phyloP scores from a whole-genome alignment of 2,113 vertebrate species.

The Engraulis encrasicolus region DNA sequence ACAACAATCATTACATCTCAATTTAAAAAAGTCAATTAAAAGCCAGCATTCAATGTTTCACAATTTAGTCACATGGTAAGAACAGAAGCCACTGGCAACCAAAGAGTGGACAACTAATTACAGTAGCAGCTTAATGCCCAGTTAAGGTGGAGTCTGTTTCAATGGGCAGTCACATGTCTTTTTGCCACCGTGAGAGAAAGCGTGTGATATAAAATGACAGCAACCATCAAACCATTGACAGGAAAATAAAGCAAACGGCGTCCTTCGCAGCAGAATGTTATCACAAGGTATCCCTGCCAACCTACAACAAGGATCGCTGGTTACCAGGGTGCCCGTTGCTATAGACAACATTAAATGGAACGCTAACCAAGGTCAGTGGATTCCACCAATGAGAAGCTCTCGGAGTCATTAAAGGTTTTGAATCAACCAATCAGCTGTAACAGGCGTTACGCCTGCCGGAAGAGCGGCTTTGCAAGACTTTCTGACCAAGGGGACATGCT shows the following conservation, averaged over 20 bases:
- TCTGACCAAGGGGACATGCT: conserved; percentile 28
- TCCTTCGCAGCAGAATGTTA: conserved; percentile 3
- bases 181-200: neutral
- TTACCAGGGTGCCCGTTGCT: conserved; percentile 48
- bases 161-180: too few species aligned
- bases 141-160: neutral
- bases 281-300: conserved; percentile 26
- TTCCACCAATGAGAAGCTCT: conserved; percentile 47
- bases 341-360: conserved; percentile 20
- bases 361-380: neutral
- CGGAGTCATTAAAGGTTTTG: conserved; percentile 33
- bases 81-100: neutral
- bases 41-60: neutral
- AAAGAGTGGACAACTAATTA: neutral
- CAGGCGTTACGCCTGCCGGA: conserved; percentile 45
- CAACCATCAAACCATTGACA: neutral
- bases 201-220: neutral
- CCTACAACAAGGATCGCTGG: conserved; percentile 29
- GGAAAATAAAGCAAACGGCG: neutral
- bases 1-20: too few species aligned
- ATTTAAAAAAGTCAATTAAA: too few species aligned
- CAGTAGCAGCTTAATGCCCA: neutral
- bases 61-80: neutral
- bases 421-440: conserved; percentile 52
- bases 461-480: conserved; percentile 26